phyloP scores from a whole-genome alignment of 2,113 vertebrate species.

The Forbesichthys agassizii region DNA sequence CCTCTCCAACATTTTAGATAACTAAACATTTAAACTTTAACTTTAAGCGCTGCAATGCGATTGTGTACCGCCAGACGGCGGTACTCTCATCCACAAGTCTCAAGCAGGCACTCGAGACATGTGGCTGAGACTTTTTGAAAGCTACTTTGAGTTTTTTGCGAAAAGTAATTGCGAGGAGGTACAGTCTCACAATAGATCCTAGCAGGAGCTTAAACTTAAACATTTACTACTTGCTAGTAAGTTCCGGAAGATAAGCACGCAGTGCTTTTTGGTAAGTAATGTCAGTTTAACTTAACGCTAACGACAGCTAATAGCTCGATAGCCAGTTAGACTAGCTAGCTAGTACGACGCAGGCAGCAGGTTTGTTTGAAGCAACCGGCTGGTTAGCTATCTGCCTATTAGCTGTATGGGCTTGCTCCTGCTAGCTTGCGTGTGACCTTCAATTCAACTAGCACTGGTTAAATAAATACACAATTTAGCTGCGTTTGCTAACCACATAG shows the following conservation, averaged over 20 bases:
- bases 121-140: slow-evolving; percentile 70
- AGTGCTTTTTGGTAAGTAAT: slow-evolving; percentile 34
- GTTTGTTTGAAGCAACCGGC: slow-evolving; percentile 50
- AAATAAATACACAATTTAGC: slow-evolving; percentile 36
- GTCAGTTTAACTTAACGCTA: slow-evolving; percentile 7
- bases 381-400: slow-evolving; percentile 50
- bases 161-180: slow-evolving; percentile 20
- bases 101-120: slow-evolving; percentile 59
- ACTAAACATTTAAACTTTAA: no score
- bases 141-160: slow-evolving; percentile 46
- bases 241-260: slow-evolving; percentile 14
- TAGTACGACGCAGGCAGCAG: slow-evolving; percentile 63
- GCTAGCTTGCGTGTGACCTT: slow-evolving; percentile 62
- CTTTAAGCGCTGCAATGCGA: slow-evolving; percentile 7
- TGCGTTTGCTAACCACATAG: slow-evolving; percentile 5
- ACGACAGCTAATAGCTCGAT: slow-evolving; percentile 36
- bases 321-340: slow-evolving; percentile 20
- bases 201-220: slow-evolving; percentile 12
- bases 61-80: slow-evolving; percentile 36
- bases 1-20: no score
- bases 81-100: slow-evolving; percentile 26
- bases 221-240: not conserved
- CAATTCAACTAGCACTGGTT: slow-evolving; percentile 31
- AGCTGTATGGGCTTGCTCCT: slow-evolving; percentile 19
- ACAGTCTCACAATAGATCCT: slow-evolving; percentile 13